These are phyloP conservation scores for Caranx melampygus DNA, from an alignment of 2,113 vertebrate species.

Conservation along the genomic window DNA sequence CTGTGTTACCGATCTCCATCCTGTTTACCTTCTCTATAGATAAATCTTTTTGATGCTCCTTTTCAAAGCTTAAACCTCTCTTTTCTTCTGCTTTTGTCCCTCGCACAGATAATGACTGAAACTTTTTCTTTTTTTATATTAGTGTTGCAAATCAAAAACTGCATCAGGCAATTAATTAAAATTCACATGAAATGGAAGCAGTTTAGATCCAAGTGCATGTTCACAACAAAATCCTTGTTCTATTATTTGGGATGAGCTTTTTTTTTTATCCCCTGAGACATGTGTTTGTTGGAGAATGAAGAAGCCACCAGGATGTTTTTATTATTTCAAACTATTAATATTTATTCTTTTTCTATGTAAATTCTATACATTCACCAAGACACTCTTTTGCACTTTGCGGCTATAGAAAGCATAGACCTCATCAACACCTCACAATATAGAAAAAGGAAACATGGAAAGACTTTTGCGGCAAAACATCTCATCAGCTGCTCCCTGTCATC, in stretches of 20 bases:
- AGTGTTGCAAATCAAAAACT: slow-evolving; percentile 22
- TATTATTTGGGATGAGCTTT: slow-evolving; percentile 5
- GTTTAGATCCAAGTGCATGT: slow-evolving; percentile 7
- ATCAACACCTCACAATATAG: slow-evolving; percentile 29
- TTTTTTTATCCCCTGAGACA: not conserved
- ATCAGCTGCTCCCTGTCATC: slow-evolving; percentile 76
- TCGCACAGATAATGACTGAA: slow-evolving; percentile 54
- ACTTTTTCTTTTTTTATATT: slow-evolving; percentile 1
- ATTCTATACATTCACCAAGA: not conserved
- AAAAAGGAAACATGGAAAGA: slow-evolving; percentile 74
- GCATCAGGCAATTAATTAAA: slow-evolving; percentile 24
- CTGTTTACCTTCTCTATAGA: slow-evolving; percentile 66
- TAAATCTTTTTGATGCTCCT: slow-evolving; percentile 66
- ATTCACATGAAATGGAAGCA: slow-evolving; percentile 7
- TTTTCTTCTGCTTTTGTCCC: slow-evolving; percentile 54
- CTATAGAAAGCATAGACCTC: slow-evolving; percentile 26
- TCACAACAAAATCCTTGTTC: slow-evolving; percentile 1
- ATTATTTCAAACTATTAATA: not conserved
- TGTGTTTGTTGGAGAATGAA: not conserved
- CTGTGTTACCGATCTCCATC: slow-evolving; percentile 51
- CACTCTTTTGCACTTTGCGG: slow-evolving; percentile 7
- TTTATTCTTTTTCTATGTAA: not conserved
- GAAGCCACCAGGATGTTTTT: not conserved
- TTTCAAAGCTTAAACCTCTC: slow-evolving; percentile 65
- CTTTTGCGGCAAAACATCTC: slow-evolving; percentile 71